phyloP scores from a whole-genome alignment of 2,888 invertebrate species.

The Fragum sueziense region DNA sequence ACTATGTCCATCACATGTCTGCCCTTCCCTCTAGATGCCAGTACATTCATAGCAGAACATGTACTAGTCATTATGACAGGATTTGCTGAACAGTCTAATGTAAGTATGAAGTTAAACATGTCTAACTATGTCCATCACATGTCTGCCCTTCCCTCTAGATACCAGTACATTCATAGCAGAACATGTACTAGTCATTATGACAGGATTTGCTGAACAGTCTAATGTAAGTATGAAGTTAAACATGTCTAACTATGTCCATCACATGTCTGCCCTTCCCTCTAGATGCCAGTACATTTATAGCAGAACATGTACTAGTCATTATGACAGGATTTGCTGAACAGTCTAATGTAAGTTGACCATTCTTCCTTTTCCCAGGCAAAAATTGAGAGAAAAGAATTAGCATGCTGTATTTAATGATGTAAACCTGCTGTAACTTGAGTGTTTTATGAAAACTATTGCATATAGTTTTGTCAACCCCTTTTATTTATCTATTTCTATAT shows the following conservation, averaged over 20 bases:
- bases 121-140: conserved; percentile 82
- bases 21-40: conserved; percentile 97
- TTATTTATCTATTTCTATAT: too few relatives aligned
- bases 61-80: conserved; percentile 98
- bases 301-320: conserved; percentile 98
- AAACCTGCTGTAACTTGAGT: too few relatives aligned
- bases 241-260: too few relatives aligned
- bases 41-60: conserved; percentile 98
- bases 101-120: conserved; percentile 60
- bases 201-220: conserved; percentile 97
- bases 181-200: conserved; percentile 97
- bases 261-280: conserved; percentile 93
- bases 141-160: conserved; percentile 96
- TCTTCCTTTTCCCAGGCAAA: too few relatives aligned
- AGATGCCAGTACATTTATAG: conserved; percentile 97
- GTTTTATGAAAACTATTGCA: too few relatives aligned
- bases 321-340: conserved; percentile 98
- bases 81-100: conserved; percentile 97
- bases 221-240: conserved; percentile 85
- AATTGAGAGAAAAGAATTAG: too few relatives aligned
- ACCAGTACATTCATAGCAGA: conserved; percentile 98
- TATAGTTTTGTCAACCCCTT: too few relatives aligned
- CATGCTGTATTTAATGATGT: too few relatives aligned
- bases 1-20: conserved; percentile 85
- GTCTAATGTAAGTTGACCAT: conserved; percentile 88